These are phyloP conservation scores for Nymphalis urticae DNA, from an alignment of 2,888 invertebrate genomes.

Conservation along the genomic window DNA sequence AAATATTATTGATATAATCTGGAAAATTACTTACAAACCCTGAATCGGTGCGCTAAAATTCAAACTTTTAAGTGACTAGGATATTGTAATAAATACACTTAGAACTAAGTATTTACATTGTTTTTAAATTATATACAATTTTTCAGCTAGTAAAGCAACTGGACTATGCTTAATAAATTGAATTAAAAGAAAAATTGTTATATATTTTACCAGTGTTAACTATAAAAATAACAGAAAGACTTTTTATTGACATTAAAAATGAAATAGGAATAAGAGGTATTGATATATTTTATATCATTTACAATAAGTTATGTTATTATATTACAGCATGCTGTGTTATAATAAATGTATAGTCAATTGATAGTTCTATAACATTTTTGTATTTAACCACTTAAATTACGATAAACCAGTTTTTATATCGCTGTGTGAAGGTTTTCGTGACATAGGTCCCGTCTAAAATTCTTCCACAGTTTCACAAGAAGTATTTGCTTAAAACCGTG, in stretches of 20 bases:
- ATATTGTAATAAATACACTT: slow-evolving; percentile 34
- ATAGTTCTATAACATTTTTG: too few relatives aligned
- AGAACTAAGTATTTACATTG: slow-evolving; percentile 35
- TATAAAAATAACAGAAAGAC: not conserved
- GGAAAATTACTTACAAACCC: slow-evolving; percentile 12
- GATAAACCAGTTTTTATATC: not conserved
- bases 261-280: too few relatives aligned
- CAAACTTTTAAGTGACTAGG: slow-evolving; percentile 38
- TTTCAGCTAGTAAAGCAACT: slow-evolving; percentile 8
- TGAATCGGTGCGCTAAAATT: slow-evolving; percentile 34
- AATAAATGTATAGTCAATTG: too few relatives aligned
- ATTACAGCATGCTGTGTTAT: too few relatives aligned
- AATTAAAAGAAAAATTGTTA: not conserved
- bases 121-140: slow-evolving; percentile 27
- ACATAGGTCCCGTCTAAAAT: not conserved
- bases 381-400: too few relatives aligned
- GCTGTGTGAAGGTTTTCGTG: not conserved
- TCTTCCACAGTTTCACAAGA: not conserved
- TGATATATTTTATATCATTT: too few relatives aligned
- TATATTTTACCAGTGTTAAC: slow-evolving; percentile 4
- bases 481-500: slow-evolving; percentile 8
- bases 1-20: slow-evolving; percentile 10
- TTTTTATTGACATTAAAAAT: not conserved
- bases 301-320: too few relatives aligned
- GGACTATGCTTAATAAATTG: not conserved